Base-by-base conservation (phyloP, 2,113 vertebrate genomes). In the Theropithecus gelada region DNA sequence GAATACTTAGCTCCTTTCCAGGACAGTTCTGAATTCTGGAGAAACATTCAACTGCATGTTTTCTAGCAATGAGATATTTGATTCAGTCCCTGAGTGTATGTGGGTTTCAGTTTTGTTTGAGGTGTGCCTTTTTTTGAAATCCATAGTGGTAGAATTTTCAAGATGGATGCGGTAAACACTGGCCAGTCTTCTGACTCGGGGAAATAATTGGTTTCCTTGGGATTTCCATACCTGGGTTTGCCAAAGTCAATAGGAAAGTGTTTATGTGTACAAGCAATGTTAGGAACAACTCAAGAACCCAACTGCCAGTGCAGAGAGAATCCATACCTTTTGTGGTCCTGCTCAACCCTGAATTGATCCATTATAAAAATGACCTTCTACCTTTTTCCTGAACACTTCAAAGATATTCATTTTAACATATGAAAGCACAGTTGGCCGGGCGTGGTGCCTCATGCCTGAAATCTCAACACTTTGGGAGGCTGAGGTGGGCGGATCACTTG, bases 201-300 rank as follows among this genome's bases (percentile, higher is more conserved):
- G 61, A 90, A 38, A 59, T 97, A 97, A 97, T 96, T 97, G 72
- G 64, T 97, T 96, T 94, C 96, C 40, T 95, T 73, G 90, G 97
- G 79, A 96, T 95, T 97, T 94, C 57, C 84, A 78, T 81, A 86
- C 38, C 43, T 76, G 68, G 11, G 14, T 55, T 96, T 97, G 68
- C 59, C 82, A 97, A 88, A 95, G 25, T 14, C 90, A 87, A 10
- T 66, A 78, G 52, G 32, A 88, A 95, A 92, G 27, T 22, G 45
- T 79, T 90, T 68, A 59, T 73, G 10, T 73, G 9, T 79, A 55
- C 1, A 90, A 38, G 80, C 38, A n/a, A 18, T 72, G 70, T 88
- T 80, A 68, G 92, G 80, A 94, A 13, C 7, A 59, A 88, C 4
- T 79, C 79, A 79, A 61, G 35, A 61, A 61, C n/a, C 30, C 40